These are phyloP conservation scores for Cygnus buccinator DNA, from an alignment of 2,113 vertebrate species.

Conservation along the genomic window DNA sequence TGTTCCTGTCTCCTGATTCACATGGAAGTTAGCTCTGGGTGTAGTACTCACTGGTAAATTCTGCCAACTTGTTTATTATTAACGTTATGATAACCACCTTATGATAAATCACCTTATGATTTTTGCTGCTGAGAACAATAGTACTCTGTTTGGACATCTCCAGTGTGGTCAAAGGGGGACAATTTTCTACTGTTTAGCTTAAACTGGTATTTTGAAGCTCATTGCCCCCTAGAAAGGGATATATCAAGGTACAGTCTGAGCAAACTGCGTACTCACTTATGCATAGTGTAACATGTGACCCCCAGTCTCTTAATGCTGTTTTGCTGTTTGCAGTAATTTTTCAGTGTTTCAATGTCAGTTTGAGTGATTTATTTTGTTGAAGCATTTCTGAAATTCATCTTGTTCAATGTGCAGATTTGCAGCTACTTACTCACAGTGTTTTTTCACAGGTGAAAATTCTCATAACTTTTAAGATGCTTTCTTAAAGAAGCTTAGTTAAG, in stretches of 20 bases:
- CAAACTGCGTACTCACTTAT: background rate
- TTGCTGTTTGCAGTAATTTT: background rate
- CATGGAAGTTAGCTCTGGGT: background rate
- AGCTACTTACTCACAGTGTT: background rate
- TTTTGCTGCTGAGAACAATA: background rate
- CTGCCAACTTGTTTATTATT: background rate
- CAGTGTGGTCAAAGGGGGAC: background rate
- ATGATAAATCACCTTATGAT: rapidly evolving
- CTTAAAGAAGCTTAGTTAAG: background rate
- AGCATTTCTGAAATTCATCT: background rate
- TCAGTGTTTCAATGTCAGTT: background rate
- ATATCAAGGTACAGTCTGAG: background rate
- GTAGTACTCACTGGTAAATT: background rate
- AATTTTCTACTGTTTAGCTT: background rate
- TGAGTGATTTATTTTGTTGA: background rate
- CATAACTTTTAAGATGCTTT: background rate
- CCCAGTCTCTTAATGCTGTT: background rate
- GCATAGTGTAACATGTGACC: background rate
- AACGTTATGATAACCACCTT: background rate
- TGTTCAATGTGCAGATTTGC: background rate
- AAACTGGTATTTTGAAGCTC: background rate
- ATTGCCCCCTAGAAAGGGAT: background rate
- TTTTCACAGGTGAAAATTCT: background rate
- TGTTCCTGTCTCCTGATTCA: background rate
- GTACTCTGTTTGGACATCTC: background rate